These are phyloP conservation scores for Condylura cristata DNA, from an alignment of 2,113 vertebrate genomes.

Conservation along the genomic window DNA sequence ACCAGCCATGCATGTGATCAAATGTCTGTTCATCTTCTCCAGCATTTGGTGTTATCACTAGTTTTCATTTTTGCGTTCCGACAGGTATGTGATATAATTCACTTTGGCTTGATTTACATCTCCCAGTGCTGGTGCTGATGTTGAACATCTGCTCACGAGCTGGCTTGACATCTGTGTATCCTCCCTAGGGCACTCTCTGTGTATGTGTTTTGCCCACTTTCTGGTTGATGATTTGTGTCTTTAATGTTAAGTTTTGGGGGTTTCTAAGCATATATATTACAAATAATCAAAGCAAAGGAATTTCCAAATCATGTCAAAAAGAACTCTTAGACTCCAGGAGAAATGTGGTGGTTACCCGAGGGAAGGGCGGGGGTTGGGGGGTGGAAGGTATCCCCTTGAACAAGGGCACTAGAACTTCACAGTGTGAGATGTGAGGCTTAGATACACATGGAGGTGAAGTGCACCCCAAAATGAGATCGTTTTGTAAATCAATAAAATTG, in stretches of 20 bases:
- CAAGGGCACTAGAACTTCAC: too few species aligned
- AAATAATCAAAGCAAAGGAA: too few species aligned
- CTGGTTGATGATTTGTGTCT: neutral
- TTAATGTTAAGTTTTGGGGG: neutral
- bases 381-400: neutral
- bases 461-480: too few species aligned
- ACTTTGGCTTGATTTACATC: neutral
- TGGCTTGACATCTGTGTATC: neutral
- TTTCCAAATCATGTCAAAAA: too few species aligned
- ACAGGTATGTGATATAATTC: neutral
- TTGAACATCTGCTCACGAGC: neutral
- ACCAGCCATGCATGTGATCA: neutral
- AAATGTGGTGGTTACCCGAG: neutral
- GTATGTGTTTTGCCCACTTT: neutral
- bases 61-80: neutral
- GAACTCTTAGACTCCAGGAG: too few species aligned
- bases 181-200: neutral
- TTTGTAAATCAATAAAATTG: too few species aligned
- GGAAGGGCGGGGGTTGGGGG: neutral
- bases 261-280: neutral
- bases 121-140: neutral
- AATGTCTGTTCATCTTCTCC: neutral
- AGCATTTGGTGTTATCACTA: neutral
- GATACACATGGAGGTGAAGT: too few species aligned
- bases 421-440: too few species aligned